These are phyloP conservation scores for Drosophila infuscata DNA, from an alignment of 2,888 invertebrate species.

Conservation along the genomic window DNA sequence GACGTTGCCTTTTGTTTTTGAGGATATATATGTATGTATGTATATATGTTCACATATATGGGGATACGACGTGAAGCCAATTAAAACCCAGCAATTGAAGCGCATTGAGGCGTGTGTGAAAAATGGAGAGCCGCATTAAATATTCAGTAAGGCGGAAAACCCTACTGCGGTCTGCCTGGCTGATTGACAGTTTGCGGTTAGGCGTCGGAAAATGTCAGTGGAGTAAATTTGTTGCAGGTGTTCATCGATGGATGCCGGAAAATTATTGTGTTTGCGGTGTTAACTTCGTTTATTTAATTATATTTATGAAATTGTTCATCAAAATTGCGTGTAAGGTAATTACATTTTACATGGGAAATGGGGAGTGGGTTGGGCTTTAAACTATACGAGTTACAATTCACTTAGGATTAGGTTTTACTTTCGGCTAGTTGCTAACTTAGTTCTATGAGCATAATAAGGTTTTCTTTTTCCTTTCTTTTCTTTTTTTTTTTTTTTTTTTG, in stretches of 20 bases:
- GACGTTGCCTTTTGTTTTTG: constrained; percentile 36
- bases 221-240: constrained; percentile 64
- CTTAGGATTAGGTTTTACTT: constrained; percentile 54
- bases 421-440: constrained; percentile 55
- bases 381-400: constrained; percentile 46
- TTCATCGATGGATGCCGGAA: constrained; percentile 21
- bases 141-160: constrained; percentile 55
- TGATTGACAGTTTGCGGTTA: constrained; percentile 83
- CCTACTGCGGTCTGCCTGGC: constrained; percentile 3
- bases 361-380: constrained; percentile 12
- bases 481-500: not conserved
- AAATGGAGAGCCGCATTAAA: constrained; percentile 55
- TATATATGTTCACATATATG: constrained; percentile 13
- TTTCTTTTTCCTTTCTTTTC: constrained; percentile 12
- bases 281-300: constrained; percentile 76
- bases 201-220: constrained; percentile 45
- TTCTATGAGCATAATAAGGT: constrained; percentile 41
- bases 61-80: constrained; percentile 42
- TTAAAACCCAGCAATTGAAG: constrained; percentile 56
- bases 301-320: constrained; percentile 68
- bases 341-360: constrained; percentile 67
- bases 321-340: constrained; percentile 72
- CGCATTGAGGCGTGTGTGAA: constrained; percentile 35
- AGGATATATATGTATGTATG: constrained; percentile 30
- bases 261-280: constrained; percentile 63